Base-by-base conservation (phyloP, 2,797 vertebrate genomes). In the Arnoldichthys spilopterus region DNA sequence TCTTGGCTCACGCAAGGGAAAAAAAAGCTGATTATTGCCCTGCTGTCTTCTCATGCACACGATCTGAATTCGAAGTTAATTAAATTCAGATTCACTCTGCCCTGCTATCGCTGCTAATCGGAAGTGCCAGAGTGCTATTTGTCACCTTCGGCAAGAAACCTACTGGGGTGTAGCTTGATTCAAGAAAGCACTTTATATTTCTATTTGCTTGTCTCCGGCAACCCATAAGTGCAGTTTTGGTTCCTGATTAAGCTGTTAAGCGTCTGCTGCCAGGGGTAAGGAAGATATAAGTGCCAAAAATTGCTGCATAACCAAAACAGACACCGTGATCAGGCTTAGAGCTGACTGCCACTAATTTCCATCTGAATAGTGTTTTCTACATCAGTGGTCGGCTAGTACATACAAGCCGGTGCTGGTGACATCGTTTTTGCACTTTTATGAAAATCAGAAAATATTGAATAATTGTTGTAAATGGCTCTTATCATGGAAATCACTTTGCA, bases 11-110 rank as follows among this genome's bases (percentile, higher is more conserved):
- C 43, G 32, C 12, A 53, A 61, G 47, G 58, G 66, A 62, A 61
- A 76, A 77, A 76, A 75, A 71, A 62, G 71, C 45, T 22, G 61
- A 68, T 66, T 72, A 73, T 77, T 69, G 61, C 61, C 45, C 24
- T 56, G 56, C 71, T 74, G 80, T 82, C 73, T 76, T 61, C 77
- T 73, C 76, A 59, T 67, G 70, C 71, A 73, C 59, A 62, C 64
- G 56, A 62, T 62, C 47, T 70, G 40, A 82, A 77, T 79, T 79
- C 59, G 32, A 26, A 54, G 49, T 74, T 58, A 71, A 77, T 77
- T 71, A 70, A 76, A 78, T 78, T 82, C 64, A 80, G 37, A 73
- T 80, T 81, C 47, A 73, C 79, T 72, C 68, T 24, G 28, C 13
- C 62, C 30, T n/a, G 26, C 54, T 43, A 64, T 76, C 13, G 54